Conservation (phyloP, 2,888 invertebrate genomes). For the Poecilus cupreus region DNA sequence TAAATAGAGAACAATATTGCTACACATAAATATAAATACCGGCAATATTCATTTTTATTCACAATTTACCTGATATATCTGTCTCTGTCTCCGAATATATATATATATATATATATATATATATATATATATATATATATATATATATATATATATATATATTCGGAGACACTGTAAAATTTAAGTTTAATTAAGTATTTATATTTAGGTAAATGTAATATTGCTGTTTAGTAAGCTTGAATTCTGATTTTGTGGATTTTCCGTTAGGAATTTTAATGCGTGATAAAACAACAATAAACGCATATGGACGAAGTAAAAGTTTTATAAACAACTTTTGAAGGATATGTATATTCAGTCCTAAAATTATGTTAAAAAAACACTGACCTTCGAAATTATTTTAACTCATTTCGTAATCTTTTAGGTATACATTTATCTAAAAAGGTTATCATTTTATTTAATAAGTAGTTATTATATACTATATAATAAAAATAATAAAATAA, state of each 20-base stretch:
- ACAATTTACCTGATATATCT: too few relatives aligned
- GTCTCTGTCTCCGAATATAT: too few relatives aligned
- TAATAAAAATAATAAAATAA: too few relatives aligned
- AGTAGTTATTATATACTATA: not conserved
- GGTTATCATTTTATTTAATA: not conserved
- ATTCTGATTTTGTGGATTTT: not conserved
- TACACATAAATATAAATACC: not conserved
- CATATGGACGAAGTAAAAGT: not conserved
- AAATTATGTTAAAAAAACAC: not conserved
- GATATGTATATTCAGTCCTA: not conserved
- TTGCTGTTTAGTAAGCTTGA: not conserved
- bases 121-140: too few relatives aligned
- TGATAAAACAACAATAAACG: not conserved
- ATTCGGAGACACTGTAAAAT: not conserved
- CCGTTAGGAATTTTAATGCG: not conserved
- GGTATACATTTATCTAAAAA: not conserved
- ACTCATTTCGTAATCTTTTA: not conserved
- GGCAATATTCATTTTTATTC: not conserved
- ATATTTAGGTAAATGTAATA: too few relatives aligned
- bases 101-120: too few relatives aligned
- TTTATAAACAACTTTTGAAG: not conserved
- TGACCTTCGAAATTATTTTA: not conserved
- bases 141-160: too few relatives aligned
- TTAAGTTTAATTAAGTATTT: not conserved
- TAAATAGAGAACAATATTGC: not conserved